Conservation (phyloP, 2,797 vertebrate species). For the Sarcophilus harrisii region DNA sequence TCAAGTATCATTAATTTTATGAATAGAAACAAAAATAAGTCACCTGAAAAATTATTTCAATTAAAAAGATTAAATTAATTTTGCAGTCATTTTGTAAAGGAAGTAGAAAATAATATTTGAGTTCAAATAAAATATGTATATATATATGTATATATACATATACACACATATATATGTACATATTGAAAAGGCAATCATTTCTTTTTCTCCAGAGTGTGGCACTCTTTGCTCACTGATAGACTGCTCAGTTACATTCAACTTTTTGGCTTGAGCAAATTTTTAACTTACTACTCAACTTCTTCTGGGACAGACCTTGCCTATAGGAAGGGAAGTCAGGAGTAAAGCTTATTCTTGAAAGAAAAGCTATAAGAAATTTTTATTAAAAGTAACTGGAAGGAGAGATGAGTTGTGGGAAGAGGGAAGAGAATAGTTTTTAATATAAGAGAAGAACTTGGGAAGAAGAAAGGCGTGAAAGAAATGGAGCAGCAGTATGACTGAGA, state of each 20-base stretch:
- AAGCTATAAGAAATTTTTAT: constrained; percentile 54
- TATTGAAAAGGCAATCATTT: background rate
- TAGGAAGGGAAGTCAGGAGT: constrained; percentile 43
- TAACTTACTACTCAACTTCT: constrained; percentile 51
- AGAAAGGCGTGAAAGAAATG: background rate
- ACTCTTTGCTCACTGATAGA: constrained; percentile 63
- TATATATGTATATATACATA: no score
- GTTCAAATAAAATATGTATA: background rate
- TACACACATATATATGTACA: no score
- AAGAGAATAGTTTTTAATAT: background rate
- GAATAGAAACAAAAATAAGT: no score
- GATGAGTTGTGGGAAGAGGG: background rate
- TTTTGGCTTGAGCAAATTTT: constrained; percentile 32
- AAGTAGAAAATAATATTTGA: background rate
- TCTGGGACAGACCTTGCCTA: constrained; percentile 54
- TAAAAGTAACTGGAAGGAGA: background rate
- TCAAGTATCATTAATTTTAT: no score
- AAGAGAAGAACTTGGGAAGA: background rate
- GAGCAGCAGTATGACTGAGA: background rate
- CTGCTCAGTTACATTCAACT: background rate
- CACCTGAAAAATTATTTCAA: no score
- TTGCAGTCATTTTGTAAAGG: background rate
- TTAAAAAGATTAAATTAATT: no score
- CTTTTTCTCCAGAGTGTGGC: constrained; percentile 73
- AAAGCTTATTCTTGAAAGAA: constrained; percentile 64